Conservation (phyloP, 1,140 invertebrate species). For the Drosophila suzukii region DNA sequence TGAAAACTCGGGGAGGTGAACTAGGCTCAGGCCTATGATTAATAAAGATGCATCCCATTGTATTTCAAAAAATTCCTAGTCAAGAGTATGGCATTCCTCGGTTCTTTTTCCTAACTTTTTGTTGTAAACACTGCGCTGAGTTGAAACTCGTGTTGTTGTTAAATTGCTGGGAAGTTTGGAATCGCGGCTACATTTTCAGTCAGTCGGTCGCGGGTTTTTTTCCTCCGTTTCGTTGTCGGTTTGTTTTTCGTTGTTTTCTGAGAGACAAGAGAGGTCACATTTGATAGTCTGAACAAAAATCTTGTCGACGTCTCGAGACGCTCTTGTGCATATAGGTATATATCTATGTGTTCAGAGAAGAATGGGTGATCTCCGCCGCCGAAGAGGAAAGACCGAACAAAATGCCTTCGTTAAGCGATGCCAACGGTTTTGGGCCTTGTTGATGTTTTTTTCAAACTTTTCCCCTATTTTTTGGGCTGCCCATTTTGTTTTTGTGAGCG, state of each 20-base stretch:
- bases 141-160: constrained; percentile 74
- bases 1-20: no score
- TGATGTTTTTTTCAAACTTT: constrained; percentile 31
- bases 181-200: constrained; percentile 54
- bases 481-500: constrained; percentile 77
- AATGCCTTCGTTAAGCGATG: constrained; percentile 79
- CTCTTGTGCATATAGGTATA: constrained; percentile 13
- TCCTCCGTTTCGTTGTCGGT: constrained; percentile 23
- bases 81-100: not conserved
- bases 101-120: constrained; percentile 3
- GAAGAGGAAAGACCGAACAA: constrained; percentile 60
- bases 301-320: constrained; percentile 64
- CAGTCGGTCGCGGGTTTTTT: constrained; percentile 30
- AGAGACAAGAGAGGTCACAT: constrained; percentile 78
- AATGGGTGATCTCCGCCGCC: constrained; percentile 69
- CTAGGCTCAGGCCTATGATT: no score
- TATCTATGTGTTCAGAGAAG: constrained; percentile 49
- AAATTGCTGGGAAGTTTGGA: constrained; percentile 68
- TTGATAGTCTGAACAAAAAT: constrained; percentile 76
- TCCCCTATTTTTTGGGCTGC: constrained; percentile 62
- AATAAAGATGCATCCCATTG: not conserved
- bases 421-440: constrained; percentile 68
- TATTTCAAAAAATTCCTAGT: not conserved
- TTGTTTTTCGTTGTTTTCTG: constrained; percentile 52
- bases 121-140: constrained; percentile 53